Percentiles rank a stretch among this genome's conserved stretches.
Conservation (phyloP, 2,797 vertebrate genomes). For the Menidia menidia region DNA sequence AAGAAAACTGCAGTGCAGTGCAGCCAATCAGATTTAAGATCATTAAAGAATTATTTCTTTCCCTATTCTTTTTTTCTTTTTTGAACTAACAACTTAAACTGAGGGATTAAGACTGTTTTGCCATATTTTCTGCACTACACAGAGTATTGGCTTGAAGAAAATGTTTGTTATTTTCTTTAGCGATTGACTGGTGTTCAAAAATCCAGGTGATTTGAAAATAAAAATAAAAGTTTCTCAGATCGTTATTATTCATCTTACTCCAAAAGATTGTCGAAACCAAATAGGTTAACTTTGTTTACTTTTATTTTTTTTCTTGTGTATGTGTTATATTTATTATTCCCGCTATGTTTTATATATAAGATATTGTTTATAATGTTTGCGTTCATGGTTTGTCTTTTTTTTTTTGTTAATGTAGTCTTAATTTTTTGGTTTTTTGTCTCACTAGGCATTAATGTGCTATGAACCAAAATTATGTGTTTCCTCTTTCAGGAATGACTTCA, state of each 20-base stretch:
- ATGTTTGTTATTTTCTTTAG: slow-evolving; percentile 44
- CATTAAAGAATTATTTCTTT: slow-evolving; percentile 8
- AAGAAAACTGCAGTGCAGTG: slow-evolving; percentile 8
- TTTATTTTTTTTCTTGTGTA: slow-evolving; percentile 59
- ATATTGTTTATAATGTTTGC: slow-evolving; percentile 82
- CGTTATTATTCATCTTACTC: slow-evolving; percentile 44
- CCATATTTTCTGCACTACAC: slow-evolving; percentile 37
- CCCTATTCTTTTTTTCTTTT: slow-evolving; percentile 14
- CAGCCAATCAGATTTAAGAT: slow-evolving; percentile 24
- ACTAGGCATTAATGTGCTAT: slow-evolving; percentile 75
- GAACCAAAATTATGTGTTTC: slow-evolving; percentile 81
- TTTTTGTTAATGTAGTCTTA: slow-evolving; percentile 76
- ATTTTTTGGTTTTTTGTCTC: slow-evolving; percentile 64
- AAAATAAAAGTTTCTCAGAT: slow-evolving; percentile 41
- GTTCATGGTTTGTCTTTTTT: slow-evolving; percentile 71
- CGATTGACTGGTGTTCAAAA: slow-evolving; percentile 48
- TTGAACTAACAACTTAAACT: slow-evolving; percentile 50
- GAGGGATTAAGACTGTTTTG: slow-evolving; percentile 31
- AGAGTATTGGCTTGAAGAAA: slow-evolving; percentile 29
- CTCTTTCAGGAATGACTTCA: slow-evolving; percentile 76
- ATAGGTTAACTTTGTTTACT: slow-evolving; percentile 79
- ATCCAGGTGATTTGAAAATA: slow-evolving; percentile 37
- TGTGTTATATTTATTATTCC: slow-evolving; percentile 87
- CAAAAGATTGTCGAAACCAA: slow-evolving; percentile 72
- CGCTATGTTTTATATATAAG: slow-evolving; percentile 83